Evolutionary conservation across 2,797 vertebrate genomes (phyloP).

Genomic region (Psittacula echo): DNA sequence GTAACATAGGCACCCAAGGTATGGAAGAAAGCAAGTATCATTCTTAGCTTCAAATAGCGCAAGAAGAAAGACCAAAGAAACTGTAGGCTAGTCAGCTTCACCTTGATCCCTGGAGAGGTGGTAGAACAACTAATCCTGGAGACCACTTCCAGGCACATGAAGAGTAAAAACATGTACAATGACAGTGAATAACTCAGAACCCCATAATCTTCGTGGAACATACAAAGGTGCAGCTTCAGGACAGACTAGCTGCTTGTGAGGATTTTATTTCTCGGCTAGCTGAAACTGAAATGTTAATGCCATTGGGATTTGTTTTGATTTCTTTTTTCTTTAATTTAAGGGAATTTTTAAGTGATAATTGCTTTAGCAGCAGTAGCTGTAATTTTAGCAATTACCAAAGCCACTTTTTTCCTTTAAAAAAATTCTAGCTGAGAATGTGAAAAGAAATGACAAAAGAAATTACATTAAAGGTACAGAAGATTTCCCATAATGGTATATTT

Average conservation of each 20-base stretch:
- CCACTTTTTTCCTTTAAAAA: background rate
- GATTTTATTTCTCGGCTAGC: background rate
- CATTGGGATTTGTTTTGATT: background rate
- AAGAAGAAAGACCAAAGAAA: background rate
- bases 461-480: background rate
- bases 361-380: background rate
- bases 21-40: background rate
- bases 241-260: background rate
- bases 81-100: background rate
- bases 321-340: background rate
- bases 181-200: background rate
- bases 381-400: background rate
- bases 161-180: background rate
- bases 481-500: background rate
- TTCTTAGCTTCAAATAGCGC: background rate
- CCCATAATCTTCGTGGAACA: background rate
- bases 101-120: background rate
- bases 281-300: background rate
- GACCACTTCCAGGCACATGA: background rate
- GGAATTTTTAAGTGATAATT: background rate
- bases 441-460: background rate
- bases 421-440: background rate
- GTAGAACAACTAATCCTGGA: background rate
- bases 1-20: background rate
- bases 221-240: background rate